Evolutionary conservation across 2,113 vertebrate species (phyloP).

Genomic region (Philantomba maxwellii): DNA sequence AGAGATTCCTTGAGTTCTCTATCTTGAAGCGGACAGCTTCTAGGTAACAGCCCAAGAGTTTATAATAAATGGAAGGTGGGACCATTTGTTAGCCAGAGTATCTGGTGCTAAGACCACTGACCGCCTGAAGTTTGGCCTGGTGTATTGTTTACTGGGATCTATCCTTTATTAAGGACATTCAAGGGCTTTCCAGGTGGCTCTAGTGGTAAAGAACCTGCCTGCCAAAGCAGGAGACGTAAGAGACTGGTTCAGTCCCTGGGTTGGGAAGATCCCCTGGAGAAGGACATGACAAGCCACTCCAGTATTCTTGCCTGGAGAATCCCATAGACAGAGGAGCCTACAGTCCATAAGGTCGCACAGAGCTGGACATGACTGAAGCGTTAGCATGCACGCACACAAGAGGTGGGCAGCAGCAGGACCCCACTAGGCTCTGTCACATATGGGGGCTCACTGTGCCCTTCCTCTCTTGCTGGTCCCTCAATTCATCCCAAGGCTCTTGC

Average conservation of each 20-base stretch:
- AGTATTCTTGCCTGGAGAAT: background rate
- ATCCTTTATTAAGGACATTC: background rate
- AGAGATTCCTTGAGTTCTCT: background rate
- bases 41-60: background rate
- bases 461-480: background rate
- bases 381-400: background rate
- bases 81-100: background rate
- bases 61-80: background rate
- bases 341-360: background rate
- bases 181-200: background rate
- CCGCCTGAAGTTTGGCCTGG: background rate
- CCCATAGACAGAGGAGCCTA: background rate
- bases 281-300: background rate
- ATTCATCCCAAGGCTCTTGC: background rate
- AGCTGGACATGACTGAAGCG: background rate
- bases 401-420: background rate
- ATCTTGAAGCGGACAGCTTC: background rate
- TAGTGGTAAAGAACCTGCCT: background rate
- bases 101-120: background rate
- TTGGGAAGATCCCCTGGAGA: background rate
- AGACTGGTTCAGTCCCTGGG: background rate
- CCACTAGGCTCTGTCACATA: no score
- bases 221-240: background rate
- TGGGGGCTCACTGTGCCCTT: background rate
- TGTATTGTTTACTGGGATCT: background rate